These are phyloP conservation scores for Gallinago stenura DNA, from an alignment of 2,797 vertebrate species.

Conservation along the genomic window DNA sequence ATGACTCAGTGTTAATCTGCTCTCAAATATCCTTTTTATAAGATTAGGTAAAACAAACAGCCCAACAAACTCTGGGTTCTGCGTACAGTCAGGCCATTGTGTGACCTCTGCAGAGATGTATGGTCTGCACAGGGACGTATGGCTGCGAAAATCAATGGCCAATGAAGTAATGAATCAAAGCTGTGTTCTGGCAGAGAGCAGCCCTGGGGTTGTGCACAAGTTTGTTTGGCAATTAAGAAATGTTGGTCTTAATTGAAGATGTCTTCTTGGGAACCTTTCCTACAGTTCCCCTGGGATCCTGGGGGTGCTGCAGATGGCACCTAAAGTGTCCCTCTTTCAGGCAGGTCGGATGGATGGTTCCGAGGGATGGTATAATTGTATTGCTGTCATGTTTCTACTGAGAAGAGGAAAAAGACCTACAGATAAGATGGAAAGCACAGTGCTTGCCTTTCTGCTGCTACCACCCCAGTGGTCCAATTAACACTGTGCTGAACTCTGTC, in stretches of 20 bases:
- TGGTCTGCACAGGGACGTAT: neutral
- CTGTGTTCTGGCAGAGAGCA: neutral
- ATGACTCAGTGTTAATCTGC: constrained; percentile 46
- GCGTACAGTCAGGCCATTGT: neutral
- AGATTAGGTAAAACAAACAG: constrained; percentile 49
- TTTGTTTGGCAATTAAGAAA: neutral
- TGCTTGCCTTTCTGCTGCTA: neutral
- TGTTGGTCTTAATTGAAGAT: neutral
- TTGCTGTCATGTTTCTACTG: neutral
- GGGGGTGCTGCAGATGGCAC: neutral
- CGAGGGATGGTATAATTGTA: neutral
- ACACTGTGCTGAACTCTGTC: neutral
- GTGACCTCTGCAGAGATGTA: neutral
- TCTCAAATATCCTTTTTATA: constrained; percentile 37
- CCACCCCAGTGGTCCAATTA: neutral
- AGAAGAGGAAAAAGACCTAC: neutral
- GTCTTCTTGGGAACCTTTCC: neutral
- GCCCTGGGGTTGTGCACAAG: neutral
- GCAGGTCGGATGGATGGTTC: neutral
- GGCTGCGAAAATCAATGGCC: neutral
- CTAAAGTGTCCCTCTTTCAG: neutral
- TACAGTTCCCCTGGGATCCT: neutral
- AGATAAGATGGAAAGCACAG: neutral
- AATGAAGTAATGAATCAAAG: neutral
- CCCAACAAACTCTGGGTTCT: neutral